Conservation (phyloP, 1,140 invertebrate genomes). For the Bombus soroeensis region DNA sequence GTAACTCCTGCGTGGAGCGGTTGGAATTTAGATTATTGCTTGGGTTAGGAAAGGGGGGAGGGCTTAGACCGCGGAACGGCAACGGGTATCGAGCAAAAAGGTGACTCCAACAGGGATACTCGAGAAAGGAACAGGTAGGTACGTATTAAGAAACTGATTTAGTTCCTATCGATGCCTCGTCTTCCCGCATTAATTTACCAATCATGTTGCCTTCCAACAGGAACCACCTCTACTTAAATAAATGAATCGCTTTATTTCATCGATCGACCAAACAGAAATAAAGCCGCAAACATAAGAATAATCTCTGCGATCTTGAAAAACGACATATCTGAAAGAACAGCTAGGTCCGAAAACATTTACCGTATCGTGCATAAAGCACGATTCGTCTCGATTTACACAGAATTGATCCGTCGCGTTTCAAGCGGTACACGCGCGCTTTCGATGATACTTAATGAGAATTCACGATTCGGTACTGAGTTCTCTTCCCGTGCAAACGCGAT, state of each 20-base stretch:
- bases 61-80: neutral
- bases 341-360: too few species aligned
- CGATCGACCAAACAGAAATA: too few species aligned
- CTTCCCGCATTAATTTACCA: neutral
- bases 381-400: neutral
- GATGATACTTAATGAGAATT: neutral
- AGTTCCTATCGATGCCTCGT: neutral
- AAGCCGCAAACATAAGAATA: too few species aligned
- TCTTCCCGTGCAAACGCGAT: neutral
- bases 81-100: neutral
- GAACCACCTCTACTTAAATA: neutral
- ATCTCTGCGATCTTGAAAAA: too few species aligned
- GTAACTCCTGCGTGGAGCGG: neutral
- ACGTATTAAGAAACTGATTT: neutral
- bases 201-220: too few species aligned
- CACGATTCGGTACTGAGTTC: neutral
- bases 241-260: neutral
- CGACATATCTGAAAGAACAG: too few species aligned
- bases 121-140: neutral
- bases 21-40: slow-evolving; percentile 15
- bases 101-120: neutral
- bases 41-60: neutral
- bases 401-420: neutral
- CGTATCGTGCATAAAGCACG: neutral
- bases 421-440: neutral